Conservation (phyloP, 2,797 vertebrate species). For the Enteromius radiatus region DNA sequence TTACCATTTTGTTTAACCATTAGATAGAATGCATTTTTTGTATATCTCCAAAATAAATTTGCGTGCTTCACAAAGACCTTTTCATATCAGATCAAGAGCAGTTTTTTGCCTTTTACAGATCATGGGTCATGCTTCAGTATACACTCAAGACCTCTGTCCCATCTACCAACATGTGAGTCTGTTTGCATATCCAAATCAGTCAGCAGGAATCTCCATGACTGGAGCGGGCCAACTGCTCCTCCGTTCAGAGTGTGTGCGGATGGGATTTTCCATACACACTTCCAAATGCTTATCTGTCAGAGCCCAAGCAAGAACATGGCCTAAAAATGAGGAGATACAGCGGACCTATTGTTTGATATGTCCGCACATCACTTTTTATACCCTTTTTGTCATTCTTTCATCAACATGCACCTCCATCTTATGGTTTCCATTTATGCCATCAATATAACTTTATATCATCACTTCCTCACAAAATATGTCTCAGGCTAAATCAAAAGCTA, state of each 20-base stretch:
- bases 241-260: background rate
- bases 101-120: background rate
- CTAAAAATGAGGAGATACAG: slow-evolving; percentile 2
- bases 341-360: slow-evolving; percentile 8
- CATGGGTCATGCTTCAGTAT: background rate
- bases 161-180: slow-evolving; percentile 16
- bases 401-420: background rate
- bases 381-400: background rate
- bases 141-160: slow-evolving; percentile 6
- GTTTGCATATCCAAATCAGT: slow-evolving; percentile 33
- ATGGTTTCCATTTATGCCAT: background rate
- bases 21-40: background rate
- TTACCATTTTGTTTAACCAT: background rate
- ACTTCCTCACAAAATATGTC: background rate
- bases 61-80: background rate
- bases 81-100: background rate
- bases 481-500: slow-evolving; percentile 6
- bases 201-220: slow-evolving; percentile 1
- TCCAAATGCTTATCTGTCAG: slow-evolving; percentile 32
- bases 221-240: background rate
- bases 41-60: background rate
- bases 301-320: background rate
- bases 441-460: background rate
- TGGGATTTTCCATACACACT: slow-evolving; percentile 26
- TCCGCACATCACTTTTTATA: background rate